Evolutionary conservation across 2,797 vertebrate species (phyloP), one percentile per base, ranked within the genome.

Genomic region (Cirrhinus molitorella): DNA sequence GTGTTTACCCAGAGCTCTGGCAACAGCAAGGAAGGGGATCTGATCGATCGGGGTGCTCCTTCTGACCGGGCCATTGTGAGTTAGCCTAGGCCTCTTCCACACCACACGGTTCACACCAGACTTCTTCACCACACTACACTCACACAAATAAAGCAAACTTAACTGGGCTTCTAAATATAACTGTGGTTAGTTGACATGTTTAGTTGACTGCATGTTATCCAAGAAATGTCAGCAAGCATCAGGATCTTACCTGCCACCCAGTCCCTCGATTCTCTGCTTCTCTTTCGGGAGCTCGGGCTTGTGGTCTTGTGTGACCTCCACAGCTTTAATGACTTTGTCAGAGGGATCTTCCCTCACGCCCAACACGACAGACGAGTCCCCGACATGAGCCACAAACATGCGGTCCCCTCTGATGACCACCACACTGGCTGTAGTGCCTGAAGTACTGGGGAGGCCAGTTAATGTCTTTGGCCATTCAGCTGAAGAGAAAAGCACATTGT

Each of bases 391-490:
- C n/a, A 99, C 97, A 4, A 96, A 99, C 96, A 99, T 97, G 92
- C 96, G 96, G 70, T 94, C 94, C 12, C 97, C 97, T 0, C 98
- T 96, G 89, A 99, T 98, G 87, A 99, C 96, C 0, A 99, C 95
- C 89, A 99, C 96, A 0, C 97, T 99, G 88, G 98, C 98, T 5
- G 98, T 99, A 75, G 98, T 99, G 73, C 98, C 98, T 0, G 97
- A 99, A 0, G 97, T 99, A 81, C 98, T 99, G 0, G 97, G 98
- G 43, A 43, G 98, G 97, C 77, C 99, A 95, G 97, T 99, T 71
- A 98, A 95, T 0, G 98, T 99, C 93, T 98, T 98, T 1, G 98
- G 98, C 98, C 98, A 99, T 88, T 99, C 98, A 61, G 97, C 98
- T 99, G 88, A 86, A 94, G 78, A 40, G 85, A 74, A 43, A 71